Evolutionary conservation across 1,140 invertebrate species (phyloP).

Genomic region (Colletes latitarsis): DNA sequence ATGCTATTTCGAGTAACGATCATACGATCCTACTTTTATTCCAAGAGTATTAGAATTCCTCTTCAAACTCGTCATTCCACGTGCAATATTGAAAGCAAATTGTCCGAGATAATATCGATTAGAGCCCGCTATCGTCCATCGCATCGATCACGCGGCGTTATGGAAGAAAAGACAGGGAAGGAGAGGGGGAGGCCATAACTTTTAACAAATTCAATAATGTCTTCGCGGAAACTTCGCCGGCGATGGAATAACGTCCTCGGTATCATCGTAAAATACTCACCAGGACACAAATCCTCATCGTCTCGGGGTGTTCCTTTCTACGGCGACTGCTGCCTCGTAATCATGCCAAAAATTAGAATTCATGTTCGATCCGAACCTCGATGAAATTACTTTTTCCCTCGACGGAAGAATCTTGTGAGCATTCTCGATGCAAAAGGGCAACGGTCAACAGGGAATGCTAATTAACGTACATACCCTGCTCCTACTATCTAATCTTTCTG

Average conservation of each 20-base stretch:
- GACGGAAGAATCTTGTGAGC: background rate
- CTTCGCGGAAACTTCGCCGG: constrained; percentile 37
- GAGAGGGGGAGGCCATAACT: constrained; percentile 48
- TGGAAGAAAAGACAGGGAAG: constrained; percentile 3
- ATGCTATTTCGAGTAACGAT: too few relatives aligned
- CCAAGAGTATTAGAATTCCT: too few relatives aligned
- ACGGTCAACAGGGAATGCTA: too few relatives aligned
- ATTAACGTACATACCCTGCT: too few relatives aligned
- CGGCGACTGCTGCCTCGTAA: background rate
- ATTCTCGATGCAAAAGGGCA: too few relatives aligned
- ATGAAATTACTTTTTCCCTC: background rate
- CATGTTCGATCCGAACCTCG: background rate
- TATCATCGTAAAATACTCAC: constrained; percentile 53
- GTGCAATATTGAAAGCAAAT: constrained; percentile 8
- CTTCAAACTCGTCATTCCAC: background rate
- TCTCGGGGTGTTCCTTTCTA: background rate
- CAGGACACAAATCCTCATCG: constrained; percentile 35
- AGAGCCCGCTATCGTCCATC: background rate
- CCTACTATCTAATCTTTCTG: too few relatives aligned
- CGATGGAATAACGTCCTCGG: constrained; percentile 49
- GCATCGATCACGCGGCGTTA: constrained; percentile 14
- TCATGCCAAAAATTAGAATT: constrained; percentile 25
- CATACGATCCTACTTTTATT: too few relatives aligned
- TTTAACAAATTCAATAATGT: constrained; percentile 64
- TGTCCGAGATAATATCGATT: constrained; percentile 20